phyloP scores from a whole-genome alignment of 2,888 invertebrate species.

The Stenoptilia bipunctidactyla region DNA sequence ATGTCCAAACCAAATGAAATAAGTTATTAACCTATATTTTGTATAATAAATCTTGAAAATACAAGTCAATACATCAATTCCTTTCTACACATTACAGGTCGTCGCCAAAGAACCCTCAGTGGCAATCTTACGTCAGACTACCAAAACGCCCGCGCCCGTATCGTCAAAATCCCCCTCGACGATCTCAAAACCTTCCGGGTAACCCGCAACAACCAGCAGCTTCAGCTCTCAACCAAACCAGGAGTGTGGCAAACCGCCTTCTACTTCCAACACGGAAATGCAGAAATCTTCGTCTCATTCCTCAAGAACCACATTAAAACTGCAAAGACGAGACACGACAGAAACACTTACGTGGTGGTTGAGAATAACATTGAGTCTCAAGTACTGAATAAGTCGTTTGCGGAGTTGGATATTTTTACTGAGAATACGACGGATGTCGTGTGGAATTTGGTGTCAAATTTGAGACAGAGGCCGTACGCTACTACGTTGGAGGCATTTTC shows the following conservation, averaged over 20 bases:
- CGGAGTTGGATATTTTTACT: conserved; percentile 85
- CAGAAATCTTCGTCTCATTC: conserved; percentile 78
- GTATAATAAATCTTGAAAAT: too few species aligned
- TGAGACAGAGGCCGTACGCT: conserved; percentile 79
- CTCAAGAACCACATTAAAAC: conserved; percentile 75
- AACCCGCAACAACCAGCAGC: conserved; percentile 49
- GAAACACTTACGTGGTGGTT: conserved; percentile 73
- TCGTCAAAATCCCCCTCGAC: conserved; percentile 45
- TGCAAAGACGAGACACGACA: conserved; percentile 78
- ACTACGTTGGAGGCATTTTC: conserved; percentile 89
- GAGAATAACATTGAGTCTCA: conserved; percentile 73
- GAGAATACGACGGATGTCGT: conserved; percentile 77
- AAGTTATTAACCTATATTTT: too few species aligned
- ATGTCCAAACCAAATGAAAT: too few species aligned
- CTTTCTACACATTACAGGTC: too few species aligned
- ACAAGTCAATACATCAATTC: too few species aligned
- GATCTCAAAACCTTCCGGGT: conserved; percentile 54
- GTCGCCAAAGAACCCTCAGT: conserved; percentile 73
- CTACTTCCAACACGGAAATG: conserved; percentile 90
- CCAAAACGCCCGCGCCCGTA: conserved; percentile 47
- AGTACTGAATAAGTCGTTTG: conserved; percentile 86
- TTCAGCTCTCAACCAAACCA: conserved; percentile 53
- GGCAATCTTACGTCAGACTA: conserved; percentile 64
- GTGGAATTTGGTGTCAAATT: conserved; percentile 70
- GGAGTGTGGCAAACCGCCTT: conserved; percentile 81